These are phyloP conservation scores for Adelges cooleyi DNA, from an alignment of 1,140 invertebrate species.

Conservation along the genomic window DNA sequence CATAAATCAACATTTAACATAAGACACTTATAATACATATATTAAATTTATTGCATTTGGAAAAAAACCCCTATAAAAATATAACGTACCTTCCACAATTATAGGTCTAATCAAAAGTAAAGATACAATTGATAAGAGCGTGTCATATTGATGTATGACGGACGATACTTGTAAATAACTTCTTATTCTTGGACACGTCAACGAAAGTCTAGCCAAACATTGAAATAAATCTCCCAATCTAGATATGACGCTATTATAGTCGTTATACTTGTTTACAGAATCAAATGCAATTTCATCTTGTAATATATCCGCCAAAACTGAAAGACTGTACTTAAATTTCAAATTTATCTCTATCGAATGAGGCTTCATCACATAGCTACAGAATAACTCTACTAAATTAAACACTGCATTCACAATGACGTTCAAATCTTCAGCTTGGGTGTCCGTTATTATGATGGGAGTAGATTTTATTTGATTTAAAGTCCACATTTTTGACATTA, in stretches of 20 bases:
- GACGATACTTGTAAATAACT: slow-evolving; percentile 24
- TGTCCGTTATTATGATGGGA: slow-evolving; percentile 21
- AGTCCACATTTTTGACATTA: slow-evolving; percentile 36
- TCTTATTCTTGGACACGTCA: slow-evolving; percentile 14
- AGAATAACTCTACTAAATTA: slow-evolving; percentile 23
- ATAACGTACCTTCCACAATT: not conserved
- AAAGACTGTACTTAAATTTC: slow-evolving; percentile 23
- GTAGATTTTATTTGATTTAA: slow-evolving; percentile 22
- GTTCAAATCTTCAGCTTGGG: slow-evolving; percentile 24
- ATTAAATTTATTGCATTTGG: no score
- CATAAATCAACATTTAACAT: no score
- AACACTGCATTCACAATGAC: slow-evolving; percentile 18
- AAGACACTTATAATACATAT: no score
- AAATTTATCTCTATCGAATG: slow-evolving; percentile 4
- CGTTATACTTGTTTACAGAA: not conserved
- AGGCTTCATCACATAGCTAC: slow-evolving; percentile 2
- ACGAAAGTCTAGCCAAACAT: slow-evolving; percentile 21
- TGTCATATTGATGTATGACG: slow-evolving; percentile 20
- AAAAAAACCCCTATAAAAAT: no score
- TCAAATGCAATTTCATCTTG: slow-evolving; percentile 2
- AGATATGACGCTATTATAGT: slow-evolving; percentile 12
- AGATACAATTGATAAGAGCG: slow-evolving; percentile 16
- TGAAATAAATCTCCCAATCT: slow-evolving; percentile 24
- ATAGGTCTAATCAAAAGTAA: slow-evolving; percentile 12
- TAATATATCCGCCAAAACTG: slow-evolving; percentile 3